Conservation (phyloP, 2,888 invertebrate genomes). For the Xestia xanthographa region DNA sequence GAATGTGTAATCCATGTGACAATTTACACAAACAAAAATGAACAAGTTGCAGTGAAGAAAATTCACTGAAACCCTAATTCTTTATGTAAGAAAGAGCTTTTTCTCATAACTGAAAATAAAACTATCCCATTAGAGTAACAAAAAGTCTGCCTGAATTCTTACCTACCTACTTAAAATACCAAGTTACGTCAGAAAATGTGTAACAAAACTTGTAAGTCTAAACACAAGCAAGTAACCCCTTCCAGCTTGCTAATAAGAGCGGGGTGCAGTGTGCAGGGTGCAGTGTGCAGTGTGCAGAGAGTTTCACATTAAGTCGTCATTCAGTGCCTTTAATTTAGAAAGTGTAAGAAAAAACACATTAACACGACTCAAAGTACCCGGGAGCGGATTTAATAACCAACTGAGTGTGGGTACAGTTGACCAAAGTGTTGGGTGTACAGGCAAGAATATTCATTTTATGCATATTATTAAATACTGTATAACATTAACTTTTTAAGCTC, state of each 20-base stretch:
- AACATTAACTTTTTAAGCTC: not conserved
- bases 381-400: conserved; percentile 54
- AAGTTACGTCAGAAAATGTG: conserved; percentile 6
- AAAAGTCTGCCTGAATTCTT: not conserved
- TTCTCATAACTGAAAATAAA: not conserved
- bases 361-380: conserved; percentile 30
- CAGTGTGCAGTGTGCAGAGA: conserved; percentile 66
- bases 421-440: not conserved
- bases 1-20: not conserved
- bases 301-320: conserved; percentile 69
- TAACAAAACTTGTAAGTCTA: conserved; percentile 30
- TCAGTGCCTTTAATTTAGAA: conserved; percentile 68
- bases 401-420: conserved; percentile 6
- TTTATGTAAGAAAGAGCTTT: not conserved
- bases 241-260: conserved; percentile 8
- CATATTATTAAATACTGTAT: not conserved
- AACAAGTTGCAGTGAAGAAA: not conserved
- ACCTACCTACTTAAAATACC: no score
- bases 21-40: not conserved
- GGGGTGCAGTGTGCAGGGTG: conserved; percentile 43
- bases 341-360: conserved; percentile 53
- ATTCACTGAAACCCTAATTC: not conserved
- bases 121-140: not conserved
- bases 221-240: conserved; percentile 3
- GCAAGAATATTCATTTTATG: not conserved